Base-by-base conservation (phyloP, 2,797 vertebrate genomes). In the Lepilemur ruficaudatus region DNA sequence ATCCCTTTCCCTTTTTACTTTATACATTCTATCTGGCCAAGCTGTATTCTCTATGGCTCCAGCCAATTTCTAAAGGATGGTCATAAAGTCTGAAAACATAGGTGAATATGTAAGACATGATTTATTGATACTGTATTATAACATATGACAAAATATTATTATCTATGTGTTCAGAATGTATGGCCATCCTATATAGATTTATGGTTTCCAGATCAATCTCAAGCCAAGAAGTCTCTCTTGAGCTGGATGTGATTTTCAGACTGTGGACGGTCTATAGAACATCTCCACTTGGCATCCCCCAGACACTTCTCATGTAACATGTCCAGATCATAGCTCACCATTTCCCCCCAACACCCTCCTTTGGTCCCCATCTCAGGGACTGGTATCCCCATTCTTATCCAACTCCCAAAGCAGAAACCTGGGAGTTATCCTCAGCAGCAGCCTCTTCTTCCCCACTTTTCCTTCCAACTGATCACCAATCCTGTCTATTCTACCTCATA, bases 101-200 rank as follows among this genome's bases (percentile, higher is more conserved):
- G 82, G 50, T 93, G 57, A 91, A 91, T 80, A 48, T 14, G 32
- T 70, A 87, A 92, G 72, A 95, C 97, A 75, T 97, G 57, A 97
- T 95, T 97, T 95, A 96, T 61, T 59, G 63, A 67, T 79, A 67
- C 28, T 75, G 5, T 69, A 67, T 89, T 87, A 73, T 10, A 95
- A 89, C 78, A 91, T 78, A 87, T 69, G 94, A 94, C 82, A 96
- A 97, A 95, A 93, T 75, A 86, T 57, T 84, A 91, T 35, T 94
- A 81, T 76, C 76, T 86, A 18, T 85, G 80, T 93, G 86, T 95
- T 93, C 48, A 89, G 89, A 93, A 96, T 97, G 97, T 97, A 97
- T 87, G 76, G 55, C 35, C 80, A 63, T 80, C 89, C 52, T 23
- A 22, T 88, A 73, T 55, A 59, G 92, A 79, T 82, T 93, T 88